A percentile compares a stretch with the other conserved stretches of the same genome.
Conservation (phyloP, 2,113 vertebrate species). For the Rhegmatorhina hoffmannsi region DNA sequence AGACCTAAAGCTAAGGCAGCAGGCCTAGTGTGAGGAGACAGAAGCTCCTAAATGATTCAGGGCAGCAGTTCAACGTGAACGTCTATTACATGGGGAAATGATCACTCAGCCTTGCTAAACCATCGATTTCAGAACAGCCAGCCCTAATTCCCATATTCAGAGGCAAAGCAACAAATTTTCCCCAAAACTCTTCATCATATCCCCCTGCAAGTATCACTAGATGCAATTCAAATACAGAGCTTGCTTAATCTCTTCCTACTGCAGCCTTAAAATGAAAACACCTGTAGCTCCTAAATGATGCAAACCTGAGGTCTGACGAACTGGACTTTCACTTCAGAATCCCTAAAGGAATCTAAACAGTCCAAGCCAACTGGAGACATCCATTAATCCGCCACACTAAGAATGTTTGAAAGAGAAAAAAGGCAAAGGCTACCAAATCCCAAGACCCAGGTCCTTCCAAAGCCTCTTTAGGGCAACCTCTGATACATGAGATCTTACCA, state of each 20-base stretch:
- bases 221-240: not conserved
- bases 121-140: not conserved
- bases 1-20: not conserved
- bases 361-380: not conserved
- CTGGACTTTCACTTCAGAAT: not conserved
- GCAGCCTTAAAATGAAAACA: not conserved
- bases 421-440: not conserved
- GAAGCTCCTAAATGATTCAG: not conserved
- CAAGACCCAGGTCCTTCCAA: not conserved
- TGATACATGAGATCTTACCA: too few species aligned
- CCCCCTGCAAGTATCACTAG: not conserved
- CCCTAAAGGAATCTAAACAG: rapidly evolving
- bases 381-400: not conserved
- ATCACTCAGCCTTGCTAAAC: not conserved
- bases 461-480: not conserved
- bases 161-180: not conserved
- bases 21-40: not conserved
- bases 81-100: not conserved
- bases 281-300: not conserved
- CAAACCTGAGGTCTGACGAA: not conserved
- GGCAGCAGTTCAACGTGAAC: not conserved
- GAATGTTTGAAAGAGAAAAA: rapidly evolving
- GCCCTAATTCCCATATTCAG: not conserved
- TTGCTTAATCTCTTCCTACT: not conserved
- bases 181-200: not conserved